These are phyloP conservation scores for Phalera bucephala DNA, from an alignment of 2,888 invertebrate species.

Conservation along the genomic window DNA sequence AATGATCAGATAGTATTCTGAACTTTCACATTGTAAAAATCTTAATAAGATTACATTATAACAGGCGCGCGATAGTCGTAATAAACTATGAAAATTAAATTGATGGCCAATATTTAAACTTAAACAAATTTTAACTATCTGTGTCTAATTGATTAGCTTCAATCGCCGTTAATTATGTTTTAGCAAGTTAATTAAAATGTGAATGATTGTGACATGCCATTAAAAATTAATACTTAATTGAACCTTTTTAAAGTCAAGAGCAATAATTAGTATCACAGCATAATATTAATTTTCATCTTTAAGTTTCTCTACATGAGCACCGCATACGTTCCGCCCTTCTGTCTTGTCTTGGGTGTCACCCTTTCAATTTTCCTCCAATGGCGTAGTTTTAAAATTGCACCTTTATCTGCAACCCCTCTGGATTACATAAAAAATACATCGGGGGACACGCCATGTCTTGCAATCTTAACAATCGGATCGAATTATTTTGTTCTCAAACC, in stretches of 20 bases:
- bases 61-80: too few relatives aligned
- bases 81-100: too few relatives aligned
- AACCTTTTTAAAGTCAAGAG: too few relatives aligned
- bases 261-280: too few relatives aligned
- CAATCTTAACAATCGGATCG: constrained; percentile 41
- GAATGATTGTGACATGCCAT: not conserved
- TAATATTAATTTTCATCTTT: not conserved
- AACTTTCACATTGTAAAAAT: too few relatives aligned
- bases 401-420: constrained; percentile 50
- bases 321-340: constrained; percentile 46
- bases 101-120: too few relatives aligned
- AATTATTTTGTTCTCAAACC: constrained; percentile 26
- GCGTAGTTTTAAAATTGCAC: constrained; percentile 52
- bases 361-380: constrained; percentile 57
- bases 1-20: too few relatives aligned
- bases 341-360: constrained; percentile 51
- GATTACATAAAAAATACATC: constrained; percentile 61
- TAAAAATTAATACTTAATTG: too few relatives aligned
- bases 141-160: not conserved
- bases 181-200: too few relatives aligned
- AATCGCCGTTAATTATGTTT: not conserved
- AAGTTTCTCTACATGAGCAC: constrained; percentile 1
- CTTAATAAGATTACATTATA: too few relatives aligned
- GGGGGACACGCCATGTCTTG: constrained; percentile 42
- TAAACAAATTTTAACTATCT: not conserved